Conservation (phyloP, 1,140 invertebrate species). For the Homarus americanus region DNA sequence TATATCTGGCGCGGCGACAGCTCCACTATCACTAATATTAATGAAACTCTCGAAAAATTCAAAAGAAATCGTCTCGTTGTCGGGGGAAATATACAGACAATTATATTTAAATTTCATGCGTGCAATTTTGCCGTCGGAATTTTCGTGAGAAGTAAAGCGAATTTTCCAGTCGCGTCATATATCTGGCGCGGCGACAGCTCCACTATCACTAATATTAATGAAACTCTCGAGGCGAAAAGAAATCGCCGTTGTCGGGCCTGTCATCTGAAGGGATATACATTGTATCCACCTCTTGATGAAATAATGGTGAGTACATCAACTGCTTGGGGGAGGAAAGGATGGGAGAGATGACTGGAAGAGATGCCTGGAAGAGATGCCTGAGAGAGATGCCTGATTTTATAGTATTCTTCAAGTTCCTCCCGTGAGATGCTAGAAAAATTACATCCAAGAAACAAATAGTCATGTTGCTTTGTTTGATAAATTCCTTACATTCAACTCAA, state of each 20-base stretch:
- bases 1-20: neutral
- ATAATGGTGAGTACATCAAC: neutral
- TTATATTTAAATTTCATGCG: conserved; percentile 42
- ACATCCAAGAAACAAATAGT: no score
- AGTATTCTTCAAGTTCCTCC: no score
- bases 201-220: conserved; percentile 2
- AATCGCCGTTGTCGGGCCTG: neutral
- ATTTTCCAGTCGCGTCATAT: conserved; percentile 14
- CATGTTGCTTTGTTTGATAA: no score
- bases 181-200: neutral
- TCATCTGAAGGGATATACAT: neutral
- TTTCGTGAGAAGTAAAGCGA: neutral
- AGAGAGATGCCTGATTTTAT: no score
- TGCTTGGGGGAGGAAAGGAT: neutral
- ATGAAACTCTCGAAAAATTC: neutral
- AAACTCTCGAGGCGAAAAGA: neutral
- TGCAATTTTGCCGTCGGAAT: conserved; percentile 18
- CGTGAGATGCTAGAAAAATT: no score
- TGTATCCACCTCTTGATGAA: neutral
- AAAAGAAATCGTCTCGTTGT: neutral
- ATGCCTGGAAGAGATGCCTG: no score
- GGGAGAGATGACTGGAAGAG: no score
- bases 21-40: neutral
- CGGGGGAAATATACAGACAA: conserved; percentile 21
- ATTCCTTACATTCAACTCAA: no score